phyloP scores from a whole-genome alignment of 2,888 invertebrate genomes.

The Brachyopa scutellaris region DNA sequence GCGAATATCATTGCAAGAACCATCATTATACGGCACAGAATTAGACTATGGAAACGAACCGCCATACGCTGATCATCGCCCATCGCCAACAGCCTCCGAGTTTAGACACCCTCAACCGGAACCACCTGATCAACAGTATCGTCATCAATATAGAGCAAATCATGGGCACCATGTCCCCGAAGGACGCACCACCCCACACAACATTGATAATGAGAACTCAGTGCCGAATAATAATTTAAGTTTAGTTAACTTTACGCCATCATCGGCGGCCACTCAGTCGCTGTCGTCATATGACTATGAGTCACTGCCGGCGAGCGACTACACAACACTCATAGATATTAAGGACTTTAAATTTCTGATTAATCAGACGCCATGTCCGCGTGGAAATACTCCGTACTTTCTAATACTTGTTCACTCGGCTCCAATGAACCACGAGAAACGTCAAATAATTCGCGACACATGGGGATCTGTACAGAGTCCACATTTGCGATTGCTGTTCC shows the following conservation, averaged over 20 bases:
- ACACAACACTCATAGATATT: conserved; percentile 83
- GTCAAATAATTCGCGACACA: conserved; percentile 87
- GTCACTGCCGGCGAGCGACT: conserved; percentile 76
- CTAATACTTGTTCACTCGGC: conserved; percentile 88
- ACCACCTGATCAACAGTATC: conserved; percentile 50
- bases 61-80: conserved; percentile 56
- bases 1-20: conserved; percentile 80
- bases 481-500: conserved; percentile 85
- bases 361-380: conserved; percentile 83
- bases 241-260: conserved; percentile 50
- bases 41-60: conserved; percentile 71
- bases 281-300: conserved; percentile 42
- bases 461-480: conserved; percentile 85
- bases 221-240: conserved; percentile 48
- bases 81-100: conserved; percentile 46
- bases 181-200: conserved; percentile 48
- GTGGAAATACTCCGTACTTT: conserved; percentile 82
- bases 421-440: conserved; percentile 85
- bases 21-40: conserved; percentile 75
- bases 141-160: conserved; percentile 61
- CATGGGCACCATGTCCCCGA: conserved; percentile 35
- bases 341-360: conserved; percentile 85
- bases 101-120: conserved; percentile 39
- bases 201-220: conserved; percentile 50
- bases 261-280: conserved; percentile 13